phyloP scores from a whole-genome alignment of 1,140 invertebrate species.

The Nasonia giraulti region DNA sequence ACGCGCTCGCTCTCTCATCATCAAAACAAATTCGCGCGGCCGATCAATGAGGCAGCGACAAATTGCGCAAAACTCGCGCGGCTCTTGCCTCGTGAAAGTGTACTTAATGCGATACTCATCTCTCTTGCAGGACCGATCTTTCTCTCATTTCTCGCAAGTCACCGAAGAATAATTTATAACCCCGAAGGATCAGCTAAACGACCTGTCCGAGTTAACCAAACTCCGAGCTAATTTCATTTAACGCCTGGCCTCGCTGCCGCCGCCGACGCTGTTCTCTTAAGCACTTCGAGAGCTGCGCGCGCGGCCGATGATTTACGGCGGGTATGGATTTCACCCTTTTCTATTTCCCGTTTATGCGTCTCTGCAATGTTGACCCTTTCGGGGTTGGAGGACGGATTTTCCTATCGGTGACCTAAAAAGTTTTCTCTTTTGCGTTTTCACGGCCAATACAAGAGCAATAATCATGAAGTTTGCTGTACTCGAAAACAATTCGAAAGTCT shows the following conservation, averaged over 20 bases:
- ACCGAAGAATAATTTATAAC: constrained; percentile 71
- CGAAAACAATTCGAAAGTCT: not conserved
- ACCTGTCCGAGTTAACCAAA: constrained; percentile 68
- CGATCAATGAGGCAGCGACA: not conserved
- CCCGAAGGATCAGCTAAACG: constrained; percentile 62
- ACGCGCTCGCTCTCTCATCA: not conserved
- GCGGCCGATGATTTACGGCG: constrained; percentile 57
- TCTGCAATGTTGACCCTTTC: constrained; percentile 15
- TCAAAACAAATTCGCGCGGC: not conserved
- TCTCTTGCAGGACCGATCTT: constrained; percentile 9
- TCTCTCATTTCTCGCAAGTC: constrained; percentile 63
- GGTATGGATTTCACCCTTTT: constrained; percentile 35
- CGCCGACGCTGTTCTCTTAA: constrained; percentile 49
- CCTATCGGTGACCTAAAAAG: not conserved
- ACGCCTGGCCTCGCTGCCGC: constrained; percentile 56
- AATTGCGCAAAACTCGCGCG: constrained; percentile 13
- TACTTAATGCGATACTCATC: constrained; percentile 25
- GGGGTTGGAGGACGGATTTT: not conserved
- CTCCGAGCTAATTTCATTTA: constrained; percentile 71
- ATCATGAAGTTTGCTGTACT: no score
- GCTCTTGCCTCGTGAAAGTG: not conserved
- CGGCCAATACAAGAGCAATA: no score
- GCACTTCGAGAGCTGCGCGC: constrained; percentile 48
- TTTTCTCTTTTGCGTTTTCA: no score
- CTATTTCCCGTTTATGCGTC: constrained; percentile 29